Percentiles rank a stretch among this genome's conserved stretches.
These are phyloP conservation scores for Musca vetustissima DNA, from an alignment of 1,140 invertebrate genomes.

Conservation along the genomic window DNA sequence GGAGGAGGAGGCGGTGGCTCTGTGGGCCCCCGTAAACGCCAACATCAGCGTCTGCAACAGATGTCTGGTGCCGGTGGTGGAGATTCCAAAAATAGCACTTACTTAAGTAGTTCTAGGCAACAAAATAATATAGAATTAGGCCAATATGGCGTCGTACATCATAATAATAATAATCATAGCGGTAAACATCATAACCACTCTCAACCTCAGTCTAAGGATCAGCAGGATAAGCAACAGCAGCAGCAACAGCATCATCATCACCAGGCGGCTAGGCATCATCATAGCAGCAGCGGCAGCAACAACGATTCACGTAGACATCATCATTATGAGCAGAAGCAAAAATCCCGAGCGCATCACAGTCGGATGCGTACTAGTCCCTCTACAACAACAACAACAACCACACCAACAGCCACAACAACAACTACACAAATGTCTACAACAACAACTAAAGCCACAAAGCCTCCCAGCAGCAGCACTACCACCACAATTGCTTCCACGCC, in stretches of 20 bases:
- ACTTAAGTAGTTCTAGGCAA: slow-evolving; percentile 30
- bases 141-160: slow-evolving; percentile 31
- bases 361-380: slow-evolving; percentile 28
- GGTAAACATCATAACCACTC: slow-evolving; percentile 26
- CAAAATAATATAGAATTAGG: slow-evolving; percentile 38
- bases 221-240: slow-evolving; percentile 41
- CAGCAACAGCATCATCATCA: slow-evolving; percentile 44
- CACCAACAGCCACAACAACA: slow-evolving; percentile 35
- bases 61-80: slow-evolving; percentile 51
- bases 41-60: slow-evolving; percentile 24
- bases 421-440: slow-evolving; percentile 10
- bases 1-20: too few relatives aligned
- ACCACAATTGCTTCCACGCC: neutral
- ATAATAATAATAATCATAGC: slow-evolving; percentile 37
- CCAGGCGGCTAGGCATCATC: slow-evolving; percentile 46
- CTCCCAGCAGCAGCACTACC: neutral
- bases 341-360: slow-evolving; percentile 35
- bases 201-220: slow-evolving; percentile 38
- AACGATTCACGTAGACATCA: slow-evolving; percentile 44
- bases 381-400: slow-evolving; percentile 30
- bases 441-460: neutral
- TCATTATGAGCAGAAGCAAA: slow-evolving; percentile 41
- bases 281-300: slow-evolving; percentile 51
- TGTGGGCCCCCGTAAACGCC: slow-evolving; percentile 22
- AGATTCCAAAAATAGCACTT: slow-evolving; percentile 27